Evolutionary conservation across 2,113 vertebrate genomes (phyloP).

Genomic region (Pluvialis apricaria): DNA sequence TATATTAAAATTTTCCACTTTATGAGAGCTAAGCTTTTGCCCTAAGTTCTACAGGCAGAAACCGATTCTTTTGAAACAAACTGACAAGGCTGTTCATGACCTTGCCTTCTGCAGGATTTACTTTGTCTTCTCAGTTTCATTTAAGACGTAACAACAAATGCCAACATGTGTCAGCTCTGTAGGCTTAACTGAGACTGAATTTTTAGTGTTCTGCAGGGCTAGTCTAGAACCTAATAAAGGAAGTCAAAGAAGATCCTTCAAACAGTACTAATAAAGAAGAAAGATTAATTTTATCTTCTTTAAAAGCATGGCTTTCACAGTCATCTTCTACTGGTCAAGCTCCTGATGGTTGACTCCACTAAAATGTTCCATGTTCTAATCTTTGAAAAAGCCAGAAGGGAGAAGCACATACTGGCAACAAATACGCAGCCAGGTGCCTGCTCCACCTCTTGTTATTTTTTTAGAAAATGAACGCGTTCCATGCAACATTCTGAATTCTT

Average conservation of each 20-base stretch:
- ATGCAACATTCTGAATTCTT: not conserved
- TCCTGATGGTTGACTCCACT: not conserved
- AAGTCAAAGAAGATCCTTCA: not conserved
- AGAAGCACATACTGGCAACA: not conserved
- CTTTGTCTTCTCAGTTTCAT: not conserved
- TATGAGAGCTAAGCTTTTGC: constrained; percentile 13
- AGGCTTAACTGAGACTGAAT: not conserved
- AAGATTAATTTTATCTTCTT: not conserved
- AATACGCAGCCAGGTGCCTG: not conserved
- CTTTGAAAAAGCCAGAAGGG: not conserved
- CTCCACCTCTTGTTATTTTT: not conserved
- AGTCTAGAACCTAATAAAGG: not conserved
- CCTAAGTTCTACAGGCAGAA: not conserved
- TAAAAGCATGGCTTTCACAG: not conserved
- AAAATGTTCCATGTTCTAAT: not conserved
- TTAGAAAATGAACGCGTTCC: not conserved
- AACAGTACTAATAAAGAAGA: not conserved
- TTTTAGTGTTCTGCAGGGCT: not conserved
- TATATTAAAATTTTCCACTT: not conserved
- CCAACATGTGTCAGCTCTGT: not conserved
- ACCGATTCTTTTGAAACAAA: constrained; percentile 22
- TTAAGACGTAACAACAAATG: constrained; percentile 6
- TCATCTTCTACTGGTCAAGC: not conserved
- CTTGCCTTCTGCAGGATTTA: constrained; percentile 19
- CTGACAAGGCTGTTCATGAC: not conserved